A percentile compares a stretch with the other conserved stretches of the same genome.
Conservation (phyloP, 2,797 vertebrate species). For the Acestrorhynchus altus region DNA sequence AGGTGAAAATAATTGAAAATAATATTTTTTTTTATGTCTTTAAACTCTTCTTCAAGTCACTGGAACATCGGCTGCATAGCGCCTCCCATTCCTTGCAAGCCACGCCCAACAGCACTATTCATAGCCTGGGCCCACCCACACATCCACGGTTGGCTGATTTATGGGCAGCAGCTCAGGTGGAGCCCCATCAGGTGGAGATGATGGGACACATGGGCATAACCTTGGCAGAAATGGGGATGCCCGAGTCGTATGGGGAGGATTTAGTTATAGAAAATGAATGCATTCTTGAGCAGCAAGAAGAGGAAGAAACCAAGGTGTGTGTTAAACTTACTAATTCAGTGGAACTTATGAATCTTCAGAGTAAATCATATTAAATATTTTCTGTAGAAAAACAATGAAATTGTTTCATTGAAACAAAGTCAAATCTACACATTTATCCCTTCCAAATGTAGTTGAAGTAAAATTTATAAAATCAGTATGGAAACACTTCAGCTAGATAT, state of each 20-base stretch:
- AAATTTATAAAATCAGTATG: too few relatives aligned
- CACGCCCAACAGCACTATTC: constrained; percentile 83
- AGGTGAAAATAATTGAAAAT: neutral
- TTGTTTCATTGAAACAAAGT: too few relatives aligned
- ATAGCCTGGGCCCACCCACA: constrained; percentile 78
- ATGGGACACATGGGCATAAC: constrained; percentile 80
- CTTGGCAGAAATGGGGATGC: constrained; percentile 78
- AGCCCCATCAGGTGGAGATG: constrained; percentile 81
- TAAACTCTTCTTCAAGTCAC: constrained; percentile 60
- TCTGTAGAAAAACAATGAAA: too few relatives aligned
- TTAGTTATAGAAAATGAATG: constrained; percentile 77
- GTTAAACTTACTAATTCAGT: neutral
- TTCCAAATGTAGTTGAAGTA: too few relatives aligned
- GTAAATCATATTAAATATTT: neutral
- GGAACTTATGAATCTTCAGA: neutral
- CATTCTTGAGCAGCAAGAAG: constrained; percentile 75
- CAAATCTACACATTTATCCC: too few relatives aligned
- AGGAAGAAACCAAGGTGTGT: constrained; percentile 73
- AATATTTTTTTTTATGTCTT: neutral
- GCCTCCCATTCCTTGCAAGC: constrained; percentile 81
- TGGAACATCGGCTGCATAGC: constrained; percentile 78
- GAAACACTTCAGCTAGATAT: too few relatives aligned
- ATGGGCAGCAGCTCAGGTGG: constrained; percentile 82
- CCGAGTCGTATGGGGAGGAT: constrained; percentile 78
- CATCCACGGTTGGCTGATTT: constrained; percentile 86